Evolutionary conservation across 2,113 vertebrate genomes (phyloP).

Genomic region (Gambusia affinis): DNA sequence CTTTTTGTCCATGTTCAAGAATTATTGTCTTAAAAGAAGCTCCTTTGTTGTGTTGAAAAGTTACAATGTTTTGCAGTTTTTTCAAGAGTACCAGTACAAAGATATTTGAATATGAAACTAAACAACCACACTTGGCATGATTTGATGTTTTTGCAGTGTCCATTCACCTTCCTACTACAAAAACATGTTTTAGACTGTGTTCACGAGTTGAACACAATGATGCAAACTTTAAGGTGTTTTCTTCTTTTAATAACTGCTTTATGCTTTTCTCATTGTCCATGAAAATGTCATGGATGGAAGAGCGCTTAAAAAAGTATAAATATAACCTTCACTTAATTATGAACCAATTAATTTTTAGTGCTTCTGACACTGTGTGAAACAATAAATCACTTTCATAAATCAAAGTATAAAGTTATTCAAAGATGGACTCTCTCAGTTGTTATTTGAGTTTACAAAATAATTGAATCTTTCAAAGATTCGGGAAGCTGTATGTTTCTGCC

Average conservation of each 20-base stretch:
- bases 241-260: not conserved
- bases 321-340: constrained; percentile 14
- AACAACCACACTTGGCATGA: too few species aligned
- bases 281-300: not conserved
- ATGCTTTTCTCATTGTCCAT: not conserved
- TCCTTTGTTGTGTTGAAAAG: too few species aligned
- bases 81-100: too few species aligned
- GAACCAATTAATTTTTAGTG: not conserved
- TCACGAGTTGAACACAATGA: not conserved
- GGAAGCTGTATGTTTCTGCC: not conserved
- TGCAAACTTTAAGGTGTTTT: not conserved
- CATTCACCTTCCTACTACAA: too few species aligned
- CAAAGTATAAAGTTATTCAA: constrained; percentile 16
- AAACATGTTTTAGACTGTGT: not conserved
- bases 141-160: too few species aligned
- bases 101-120: too few species aligned
- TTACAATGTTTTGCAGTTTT: too few species aligned
- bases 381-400: not conserved
- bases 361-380: constrained; percentile 9
- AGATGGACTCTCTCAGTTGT: constrained; percentile 6
- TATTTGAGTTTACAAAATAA: constrained; percentile 30
- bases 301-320: not conserved
- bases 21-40: too few species aligned
- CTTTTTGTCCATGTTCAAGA: too few species aligned
- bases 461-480: constrained; percentile 5